These are phyloP conservation scores for Crotalus helleri DNA, from an alignment of 2,113 vertebrate genomes.

Conservation along the genomic window DNA sequence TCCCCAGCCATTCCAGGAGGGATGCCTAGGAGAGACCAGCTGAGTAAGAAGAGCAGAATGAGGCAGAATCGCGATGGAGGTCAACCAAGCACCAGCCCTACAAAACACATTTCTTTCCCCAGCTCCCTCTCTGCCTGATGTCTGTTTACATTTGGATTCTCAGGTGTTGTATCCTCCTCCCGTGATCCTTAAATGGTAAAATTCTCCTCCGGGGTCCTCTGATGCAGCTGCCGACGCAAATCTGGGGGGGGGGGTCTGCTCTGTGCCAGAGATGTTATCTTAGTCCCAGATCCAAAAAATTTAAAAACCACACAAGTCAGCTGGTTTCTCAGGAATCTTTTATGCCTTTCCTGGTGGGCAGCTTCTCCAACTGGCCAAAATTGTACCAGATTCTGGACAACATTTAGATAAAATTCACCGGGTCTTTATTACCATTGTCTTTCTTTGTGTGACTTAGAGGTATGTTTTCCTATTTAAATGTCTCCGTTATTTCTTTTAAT, in stretches of 20 bases:
- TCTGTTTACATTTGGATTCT: background rate
- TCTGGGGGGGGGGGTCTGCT: background rate
- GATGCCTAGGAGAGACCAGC: background rate
- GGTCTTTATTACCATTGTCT: background rate
- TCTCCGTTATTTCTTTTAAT: background rate
- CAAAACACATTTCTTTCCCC: background rate
- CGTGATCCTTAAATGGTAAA: background rate
- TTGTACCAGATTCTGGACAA: background rate
- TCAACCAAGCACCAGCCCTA: background rate
- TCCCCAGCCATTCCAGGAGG: background rate
- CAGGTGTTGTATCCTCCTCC: background rate
- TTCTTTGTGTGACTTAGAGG: background rate
- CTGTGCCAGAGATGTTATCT: background rate
- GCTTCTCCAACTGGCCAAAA: background rate
- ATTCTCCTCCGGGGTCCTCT: background rate
- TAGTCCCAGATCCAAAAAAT: background rate
- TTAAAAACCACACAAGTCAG: background rate
- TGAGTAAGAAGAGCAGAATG: background rate
- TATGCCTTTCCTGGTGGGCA: background rate
- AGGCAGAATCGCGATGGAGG: background rate
- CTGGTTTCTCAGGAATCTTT: background rate
- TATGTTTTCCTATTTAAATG: background rate
- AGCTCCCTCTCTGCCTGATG: background rate
- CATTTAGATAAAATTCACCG: background rate
- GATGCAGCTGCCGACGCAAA: background rate